Evolutionary conservation across 1,140 invertebrate genomes (phyloP), one percentile per base, ranked within the genome.

Genomic region (Pomacea maculata): DNA sequence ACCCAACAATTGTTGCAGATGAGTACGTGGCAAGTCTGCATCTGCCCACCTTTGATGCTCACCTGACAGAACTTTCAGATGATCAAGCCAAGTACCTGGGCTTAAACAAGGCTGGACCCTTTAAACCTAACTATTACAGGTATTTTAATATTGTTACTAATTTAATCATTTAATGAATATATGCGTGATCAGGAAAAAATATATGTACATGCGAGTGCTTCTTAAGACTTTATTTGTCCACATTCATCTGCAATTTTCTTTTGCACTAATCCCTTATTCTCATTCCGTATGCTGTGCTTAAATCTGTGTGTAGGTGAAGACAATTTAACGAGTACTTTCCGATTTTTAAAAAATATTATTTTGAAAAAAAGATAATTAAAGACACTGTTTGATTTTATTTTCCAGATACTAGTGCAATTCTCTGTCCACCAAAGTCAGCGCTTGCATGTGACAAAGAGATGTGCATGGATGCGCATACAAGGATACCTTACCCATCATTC

Each of bases 61-160:
- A 99, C 90, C 93, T 99, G 81, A 99, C 98, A 1, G 97, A 99
- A 92, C 93, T 99, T 70, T 95, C 95, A 15, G 98, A 99, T 90
- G 98, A 99, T 87, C 98, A 99, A 92, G 97, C 97, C 78, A 98
- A 98, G 92, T 99, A 99, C 90, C 95, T 99, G 93, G 98, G 98
- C 80, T 94, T 99, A 29, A 98, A 97, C 90, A 99, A 99, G 93
- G 96, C 97, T 81, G 98, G 98, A 76, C 97, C 97, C 82, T 99
- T 99, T 92, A 99, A 99, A 92, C 97, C 98, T 85, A 99, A 98
- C 91, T 98, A 99, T 92, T 99, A 99, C 92, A 95, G 98, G 94
- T 99, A 92, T 21, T 68, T 70, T 70, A 1, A 25, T 12, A 11
- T 70, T 61, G 4, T 61, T 61, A 8, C 57, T 61, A 61, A 61